Evolutionary conservation across 1,140 invertebrate genomes (phyloP).

Genomic region (Drosophila pallidifrons): DNA sequence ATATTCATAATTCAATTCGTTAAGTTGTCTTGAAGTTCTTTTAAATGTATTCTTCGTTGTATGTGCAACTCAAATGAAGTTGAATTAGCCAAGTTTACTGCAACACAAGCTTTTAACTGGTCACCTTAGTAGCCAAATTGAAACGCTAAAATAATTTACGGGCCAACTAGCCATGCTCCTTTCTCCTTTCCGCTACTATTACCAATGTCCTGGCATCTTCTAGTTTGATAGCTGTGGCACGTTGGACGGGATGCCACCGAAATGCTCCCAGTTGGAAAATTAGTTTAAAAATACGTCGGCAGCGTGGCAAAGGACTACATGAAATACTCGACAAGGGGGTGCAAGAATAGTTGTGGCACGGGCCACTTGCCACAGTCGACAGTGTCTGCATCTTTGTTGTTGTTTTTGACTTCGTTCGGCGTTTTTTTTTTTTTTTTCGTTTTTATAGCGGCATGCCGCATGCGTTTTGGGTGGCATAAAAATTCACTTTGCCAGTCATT

Average conservation of each 20-base stretch:
- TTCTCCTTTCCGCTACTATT: slow-evolving; percentile 5
- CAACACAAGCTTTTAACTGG: slow-evolving; percentile 16
- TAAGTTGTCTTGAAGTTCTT: not conserved
- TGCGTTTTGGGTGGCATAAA: slow-evolving; percentile 77
- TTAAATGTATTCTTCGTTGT: not conserved
- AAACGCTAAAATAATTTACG: slow-evolving; percentile 82
- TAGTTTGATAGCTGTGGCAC: slow-evolving; percentile 49
- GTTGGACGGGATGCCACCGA: slow-evolving; percentile 65
- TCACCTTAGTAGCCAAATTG: slow-evolving; percentile 70
- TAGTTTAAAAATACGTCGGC: slow-evolving; percentile 79
- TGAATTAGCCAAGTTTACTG: slow-evolving; percentile 64
- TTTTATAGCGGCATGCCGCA: slow-evolving; percentile 47
- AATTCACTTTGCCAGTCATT: slow-evolving; percentile 71
- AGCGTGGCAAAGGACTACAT: slow-evolving; percentile 23
- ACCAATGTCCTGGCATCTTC: slow-evolving; percentile 14
- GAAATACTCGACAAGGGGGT: not conserved
- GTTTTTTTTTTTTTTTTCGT: slow-evolving; percentile 42
- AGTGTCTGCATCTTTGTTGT: slow-evolving; percentile 14
- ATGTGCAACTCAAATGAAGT: slow-evolving; percentile 39
- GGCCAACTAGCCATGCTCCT: slow-evolving; percentile 43
- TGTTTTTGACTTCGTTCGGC: no score
- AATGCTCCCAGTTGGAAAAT: slow-evolving; percentile 82
- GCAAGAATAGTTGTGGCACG: not conserved
- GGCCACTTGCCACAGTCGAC: not conserved
- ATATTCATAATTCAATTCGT: not conserved